Evolutionary conservation across 1,140 invertebrate genomes (phyloP), one percentile per base, ranked within the genome.

Genomic region (Saccostrea cuccullata): DNA sequence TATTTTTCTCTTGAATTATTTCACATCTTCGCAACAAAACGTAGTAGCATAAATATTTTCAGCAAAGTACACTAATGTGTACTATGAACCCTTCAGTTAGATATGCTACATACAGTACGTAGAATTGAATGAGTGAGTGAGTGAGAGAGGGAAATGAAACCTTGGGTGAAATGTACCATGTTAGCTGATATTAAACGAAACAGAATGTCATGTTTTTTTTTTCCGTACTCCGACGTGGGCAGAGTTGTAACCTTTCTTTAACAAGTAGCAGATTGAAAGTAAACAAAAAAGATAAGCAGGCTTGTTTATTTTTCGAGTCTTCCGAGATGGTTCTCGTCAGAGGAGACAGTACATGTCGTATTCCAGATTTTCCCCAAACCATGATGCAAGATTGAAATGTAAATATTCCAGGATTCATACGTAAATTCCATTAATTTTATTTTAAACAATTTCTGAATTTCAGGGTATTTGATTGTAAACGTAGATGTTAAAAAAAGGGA

Each of bases 311-410:
- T 64, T 20, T 64, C 58, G 58, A n/a, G 58, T 20, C 58, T 64
- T 20, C 6, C 58, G 17, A 64, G n/a, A 64, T 64, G 58, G 17
- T 64, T 60, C n/a, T 64, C 17, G n/a, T 64, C 58, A 20, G n/a
- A 20, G 58, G 5, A 6, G 58, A 64, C 58, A 20, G 58, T 64
- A 20, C 17, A 64, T 17, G 1, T 4, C 17, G n/a, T 64, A 64
- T 20, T n/a, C 15, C 58, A 20, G 58, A 64, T 64, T 64, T 64
- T 64, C 58, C 3, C 58, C 15, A n/a, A 64, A 64, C 58, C n/a
- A 64, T 64, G 58, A 64, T 64, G 58, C n/a, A 64, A 64, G 58
- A 64, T 64, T 64, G n/a, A 60, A 64, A n/a, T 64, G 58, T 64
- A 64, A 64, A 64, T 64, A 64, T 17, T 64, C 58, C 58, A 64